Base-by-base conservation (phyloP, 2,797 vertebrate species). In the Mareca penelope region DNA sequence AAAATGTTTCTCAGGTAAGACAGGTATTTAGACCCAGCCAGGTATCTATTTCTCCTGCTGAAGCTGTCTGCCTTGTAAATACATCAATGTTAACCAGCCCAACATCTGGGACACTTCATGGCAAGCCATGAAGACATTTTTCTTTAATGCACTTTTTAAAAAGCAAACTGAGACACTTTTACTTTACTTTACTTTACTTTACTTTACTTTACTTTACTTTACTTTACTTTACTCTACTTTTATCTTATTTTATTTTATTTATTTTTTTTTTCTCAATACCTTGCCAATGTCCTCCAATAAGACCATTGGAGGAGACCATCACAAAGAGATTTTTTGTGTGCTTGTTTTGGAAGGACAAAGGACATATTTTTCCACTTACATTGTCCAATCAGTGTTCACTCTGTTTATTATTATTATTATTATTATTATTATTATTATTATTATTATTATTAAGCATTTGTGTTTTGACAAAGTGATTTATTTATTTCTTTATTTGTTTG, bases 21-120 rank as follows among this genome's bases (percentile, higher is more conserved):
- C 3, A 31, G 14, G 21, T 13, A 1, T 75, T 93, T 48, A 28
- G 5, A 15, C 2, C 15, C 9, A 33, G 5, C 2, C 17, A 48
- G 24, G 16, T 33, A n/a, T 28, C n/a, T 24, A 22, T 31, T 56
- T 78, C n/a, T 68, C 23, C 48, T 56, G 8, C 9, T 68, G n/a
- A 73, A 59, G 13, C 6, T 52, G 10, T 40, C 2, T 2, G 6
- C 7, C 3, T 42, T 22, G 12, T 4, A 37, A 4, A 4, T 6
- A 18, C 0, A 29, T 15, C 2, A 50, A 33, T 6, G 8, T 7
- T 4, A 3, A 9, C 3, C 40, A 57, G 12, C 1, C 21, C 12
- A 13, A 10, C 2, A 2, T 7, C 26, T 73, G 44, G 11, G 2
- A 22, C 2, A 39, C 9, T 10, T 29, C 10, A 5, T 12, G 7